Conservation (phyloP, 2,888 invertebrate genomes). For the Drepana falcataria region DNA sequence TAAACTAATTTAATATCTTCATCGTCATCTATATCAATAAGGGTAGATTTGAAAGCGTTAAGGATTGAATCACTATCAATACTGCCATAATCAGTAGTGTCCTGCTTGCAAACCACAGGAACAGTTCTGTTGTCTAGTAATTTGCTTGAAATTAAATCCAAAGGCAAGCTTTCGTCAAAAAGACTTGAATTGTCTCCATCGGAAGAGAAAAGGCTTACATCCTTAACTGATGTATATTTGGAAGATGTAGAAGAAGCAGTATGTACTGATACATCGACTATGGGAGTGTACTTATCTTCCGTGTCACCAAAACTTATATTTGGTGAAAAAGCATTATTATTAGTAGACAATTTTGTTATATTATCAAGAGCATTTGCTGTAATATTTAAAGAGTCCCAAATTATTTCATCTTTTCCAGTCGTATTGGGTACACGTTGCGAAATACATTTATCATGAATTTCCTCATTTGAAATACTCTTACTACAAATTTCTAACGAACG, state of each 20-base stretch:
- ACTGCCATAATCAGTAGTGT: constrained; percentile 27
- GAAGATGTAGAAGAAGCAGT: constrained; percentile 20
- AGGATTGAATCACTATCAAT: constrained; percentile 46
- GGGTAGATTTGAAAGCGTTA: constrained; percentile 50
- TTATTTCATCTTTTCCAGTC: constrained; percentile 37
- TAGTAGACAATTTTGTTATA: constrained; percentile 41
- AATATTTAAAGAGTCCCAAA: constrained; percentile 63
- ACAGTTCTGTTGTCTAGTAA: constrained; percentile 52
- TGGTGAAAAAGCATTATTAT: constrained; percentile 46
- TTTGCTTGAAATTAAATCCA: constrained; percentile 72
- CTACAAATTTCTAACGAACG: background rate
- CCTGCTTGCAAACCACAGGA: constrained; percentile 17
- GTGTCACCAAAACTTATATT: constrained; percentile 55
- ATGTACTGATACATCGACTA: constrained; percentile 15
- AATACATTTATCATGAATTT: background rate
- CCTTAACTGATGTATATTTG: constrained; percentile 40
- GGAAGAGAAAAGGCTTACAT: constrained; percentile 63
- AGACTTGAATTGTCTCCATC: constrained; percentile 74
- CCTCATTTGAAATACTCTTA: background rate
- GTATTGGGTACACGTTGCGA: constrained; percentile 7
- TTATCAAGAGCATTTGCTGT: constrained; percentile 48
- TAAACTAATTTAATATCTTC: constrained; percentile 62
- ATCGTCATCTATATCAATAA: constrained; percentile 45
- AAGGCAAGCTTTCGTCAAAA: constrained; percentile 78
- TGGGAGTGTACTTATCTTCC: constrained; percentile 25